phyloP scores from a whole-genome alignment of 2,797 vertebrate genomes.

The Gila robusta region DNA sequence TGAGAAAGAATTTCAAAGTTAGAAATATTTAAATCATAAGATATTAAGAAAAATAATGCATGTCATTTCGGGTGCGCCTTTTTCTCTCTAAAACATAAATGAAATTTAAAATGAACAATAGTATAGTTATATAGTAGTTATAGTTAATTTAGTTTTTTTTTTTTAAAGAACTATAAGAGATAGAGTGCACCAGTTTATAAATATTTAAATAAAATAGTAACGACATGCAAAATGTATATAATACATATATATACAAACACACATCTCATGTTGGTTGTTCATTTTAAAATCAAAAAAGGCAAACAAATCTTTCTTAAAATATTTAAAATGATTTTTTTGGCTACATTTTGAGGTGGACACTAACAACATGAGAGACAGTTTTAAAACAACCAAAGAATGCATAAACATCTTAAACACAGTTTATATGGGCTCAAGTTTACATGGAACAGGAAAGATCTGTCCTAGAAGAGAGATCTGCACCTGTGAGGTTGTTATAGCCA shows the following conservation, averaged over 20 bases:
- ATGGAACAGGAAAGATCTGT: conserved; percentile 37
- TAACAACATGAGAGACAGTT: not conserved
- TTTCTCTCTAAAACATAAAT: not conserved
- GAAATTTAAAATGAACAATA: not conserved
- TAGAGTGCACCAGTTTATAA: no score
- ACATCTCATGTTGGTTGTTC: not conserved
- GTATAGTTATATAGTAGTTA: not conserved
- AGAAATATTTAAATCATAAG: not conserved
- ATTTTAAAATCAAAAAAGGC: not conserved
- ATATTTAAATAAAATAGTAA: no score
- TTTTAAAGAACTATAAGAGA: no score
- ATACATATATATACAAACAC: not conserved
- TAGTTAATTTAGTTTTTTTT: no score
- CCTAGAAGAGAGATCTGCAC: conserved; percentile 33
- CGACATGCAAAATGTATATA: not conserved
- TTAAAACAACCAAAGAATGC: not conserved
- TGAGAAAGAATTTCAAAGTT: not conserved
- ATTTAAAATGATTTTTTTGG: not conserved
- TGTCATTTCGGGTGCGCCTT: not conserved
- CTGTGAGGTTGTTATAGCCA: conserved; percentile 9
- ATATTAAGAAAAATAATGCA: not conserved
- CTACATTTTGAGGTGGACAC: not conserved
- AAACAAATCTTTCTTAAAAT: not conserved
- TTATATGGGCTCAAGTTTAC: not conserved
- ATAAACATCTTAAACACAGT: not conserved